Evolutionary conservation across 2,888 invertebrate genomes (phyloP), one percentile per base, ranked within the genome.

Genomic region (Ditula angustiorana): DNA sequence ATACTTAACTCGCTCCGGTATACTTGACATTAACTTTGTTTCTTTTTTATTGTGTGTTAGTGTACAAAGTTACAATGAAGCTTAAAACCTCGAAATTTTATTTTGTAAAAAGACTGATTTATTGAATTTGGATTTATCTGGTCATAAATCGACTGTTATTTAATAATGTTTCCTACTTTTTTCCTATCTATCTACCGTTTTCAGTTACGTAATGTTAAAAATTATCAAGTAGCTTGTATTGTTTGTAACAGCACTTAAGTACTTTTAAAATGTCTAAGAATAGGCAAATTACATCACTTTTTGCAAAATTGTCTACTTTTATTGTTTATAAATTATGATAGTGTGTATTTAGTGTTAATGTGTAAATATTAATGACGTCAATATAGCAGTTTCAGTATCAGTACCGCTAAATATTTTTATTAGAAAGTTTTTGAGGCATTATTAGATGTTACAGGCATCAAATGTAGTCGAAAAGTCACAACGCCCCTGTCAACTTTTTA

Each of bases 311-410:
- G 23, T 44, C 30, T 52, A 21, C 26, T 5, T 26, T 26, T 35
- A 28, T 37, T 55, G 10, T 55, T 11, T 26, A 37, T 56, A 55
- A 55, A 47, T 47, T 47, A 47, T 35, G 26, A 37, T 50, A 41
- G 11, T 19, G 13, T 28, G 47, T 35, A 47, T 47, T 56, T 56
- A 56, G 28, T 56, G 19, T 41, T 41, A 56, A 41, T 35, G 33
- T 58, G 61, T 61, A 61, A 35, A 61, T 56, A 61, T 63, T 50
- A 28, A 26, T 13, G 10, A 41, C 37, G n/a, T 16, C 21, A 13
- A 13, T 5, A 50, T 47, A 23, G 19, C 16, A 30, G 56, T 58
- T 52, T 35, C 44, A 7, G 5, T 52, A 44, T 58, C 26, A 53
- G 58, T 52, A 44, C 2, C n/a, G n/a, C n/a, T n/a, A n/a, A n/a